Conservation (phyloP, 37 sponge, comb jelly and placozoan species). For the Lycopodina hypogea region DNA sequence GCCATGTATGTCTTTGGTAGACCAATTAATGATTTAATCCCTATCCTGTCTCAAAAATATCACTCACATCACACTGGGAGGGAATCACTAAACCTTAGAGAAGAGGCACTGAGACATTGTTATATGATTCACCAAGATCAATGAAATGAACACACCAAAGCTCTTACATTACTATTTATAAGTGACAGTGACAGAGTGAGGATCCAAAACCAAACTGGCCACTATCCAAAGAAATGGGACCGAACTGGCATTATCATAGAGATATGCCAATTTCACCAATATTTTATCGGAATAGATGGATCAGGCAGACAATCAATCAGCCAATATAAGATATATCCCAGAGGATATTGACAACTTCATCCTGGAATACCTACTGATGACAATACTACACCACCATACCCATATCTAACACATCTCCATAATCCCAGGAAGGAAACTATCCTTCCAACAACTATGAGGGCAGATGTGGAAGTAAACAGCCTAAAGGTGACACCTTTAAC, state of each 20-base stretch:
- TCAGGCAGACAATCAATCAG: slow-evolving; percentile 2
- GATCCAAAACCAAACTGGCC: too few relatives aligned
- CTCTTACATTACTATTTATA: not conserved
- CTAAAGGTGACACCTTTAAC: too few relatives aligned
- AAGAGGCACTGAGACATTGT: too few relatives aligned
- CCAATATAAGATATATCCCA: slow-evolving; percentile 6
- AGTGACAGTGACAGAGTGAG: too few relatives aligned
- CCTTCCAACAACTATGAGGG: too few relatives aligned
- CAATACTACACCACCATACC: too few relatives aligned
- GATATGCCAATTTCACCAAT: slow-evolving; percentile 20
- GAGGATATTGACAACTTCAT: not conserved
- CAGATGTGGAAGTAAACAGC: too few relatives aligned
- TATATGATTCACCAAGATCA: slow-evolving; percentile 12
- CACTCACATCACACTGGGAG: not conserved
- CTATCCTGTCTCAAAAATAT: slow-evolving; percentile 17
- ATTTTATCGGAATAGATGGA: slow-evolving; percentile 14
- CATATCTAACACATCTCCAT: too few relatives aligned
- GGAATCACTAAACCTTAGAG: slow-evolving; percentile 14
- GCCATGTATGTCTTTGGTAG: too few relatives aligned
- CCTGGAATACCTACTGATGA: not conserved
- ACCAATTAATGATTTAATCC: slow-evolving; percentile 29
- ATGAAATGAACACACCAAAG: slow-evolving; percentile 23
- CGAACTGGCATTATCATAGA: slow-evolving; percentile 10
- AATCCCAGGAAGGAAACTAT: too few relatives aligned
- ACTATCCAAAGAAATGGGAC: slow-evolving; percentile 25